phyloP scores from a whole-genome alignment of 1,140 invertebrate species.

The Eriosoma lanigerum region DNA sequence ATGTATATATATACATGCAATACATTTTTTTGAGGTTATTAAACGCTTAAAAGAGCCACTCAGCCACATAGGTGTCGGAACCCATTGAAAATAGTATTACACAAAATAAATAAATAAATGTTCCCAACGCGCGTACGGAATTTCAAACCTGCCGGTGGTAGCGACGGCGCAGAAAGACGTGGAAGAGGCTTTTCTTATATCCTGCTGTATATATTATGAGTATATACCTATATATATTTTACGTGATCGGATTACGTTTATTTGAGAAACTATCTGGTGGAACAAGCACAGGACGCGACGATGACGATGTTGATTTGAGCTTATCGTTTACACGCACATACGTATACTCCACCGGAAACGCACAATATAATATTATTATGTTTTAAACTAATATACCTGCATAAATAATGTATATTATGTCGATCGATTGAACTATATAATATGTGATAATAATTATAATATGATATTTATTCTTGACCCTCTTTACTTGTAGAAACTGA shows the following conservation, averaged over 20 bases:
- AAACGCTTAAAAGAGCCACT: background rate
- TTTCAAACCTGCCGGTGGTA: too few relatives aligned
- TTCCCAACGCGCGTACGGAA: background rate
- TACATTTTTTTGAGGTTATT: constrained; percentile 16
- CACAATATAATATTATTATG: too few relatives aligned
- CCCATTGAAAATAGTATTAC: background rate
- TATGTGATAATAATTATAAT: too few relatives aligned
- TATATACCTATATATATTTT: background rate
- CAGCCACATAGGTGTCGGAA: too few relatives aligned
- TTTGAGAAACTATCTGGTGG: background rate
- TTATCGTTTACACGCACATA: background rate
- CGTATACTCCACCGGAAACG: background rate
- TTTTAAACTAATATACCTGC: too few relatives aligned
- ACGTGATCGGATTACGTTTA: constrained; percentile 45
- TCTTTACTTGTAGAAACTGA: too few relatives aligned
- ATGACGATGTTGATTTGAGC: background rate
- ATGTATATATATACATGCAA: background rate
- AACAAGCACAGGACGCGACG: too few relatives aligned
- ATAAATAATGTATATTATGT: too few relatives aligned
- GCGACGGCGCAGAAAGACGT: background rate
- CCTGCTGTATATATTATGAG: background rate
- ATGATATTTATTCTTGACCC: too few relatives aligned
- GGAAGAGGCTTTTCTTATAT: background rate
- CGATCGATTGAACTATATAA: too few relatives aligned
- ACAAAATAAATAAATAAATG: constrained; percentile 10